phyloP scores from a whole-genome alignment of 92 coral and sea anemone genomes.

The Scolanthus callimorphus region DNA sequence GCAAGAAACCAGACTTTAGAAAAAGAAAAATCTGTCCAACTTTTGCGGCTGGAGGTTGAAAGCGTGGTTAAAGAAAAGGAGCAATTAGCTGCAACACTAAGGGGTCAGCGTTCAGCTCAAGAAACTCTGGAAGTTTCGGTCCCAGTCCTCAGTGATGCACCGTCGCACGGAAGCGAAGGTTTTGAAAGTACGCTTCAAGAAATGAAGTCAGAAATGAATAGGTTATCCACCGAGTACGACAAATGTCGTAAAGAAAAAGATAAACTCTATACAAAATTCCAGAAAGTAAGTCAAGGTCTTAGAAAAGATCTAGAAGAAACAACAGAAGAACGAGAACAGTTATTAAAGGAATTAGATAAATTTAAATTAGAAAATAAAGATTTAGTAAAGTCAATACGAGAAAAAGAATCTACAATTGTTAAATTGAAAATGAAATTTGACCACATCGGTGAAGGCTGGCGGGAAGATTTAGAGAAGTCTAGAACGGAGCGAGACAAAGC shows the following conservation, averaged over 20 bases:
- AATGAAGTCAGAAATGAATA: slow-evolving; percentile 72
- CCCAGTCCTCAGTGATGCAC: slow-evolving; percentile 9
- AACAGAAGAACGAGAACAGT: slow-evolving; percentile 57
- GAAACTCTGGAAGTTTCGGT: slow-evolving; percentile 14
- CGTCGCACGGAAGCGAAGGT: slow-evolving; percentile 21
- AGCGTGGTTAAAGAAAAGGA: slow-evolving; percentile 76
- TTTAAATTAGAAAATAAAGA: slow-evolving; percentile 54
- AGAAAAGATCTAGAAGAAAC: slow-evolving; percentile 78
- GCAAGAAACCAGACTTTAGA: slow-evolving; percentile 65
- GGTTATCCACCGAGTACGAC: slow-evolving; percentile 60
- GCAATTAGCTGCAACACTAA: slow-evolving; percentile 44
- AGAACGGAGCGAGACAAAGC: slow-evolving; percentile 70
- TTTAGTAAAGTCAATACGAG: slow-evolving; percentile 50
- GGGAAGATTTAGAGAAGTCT: slow-evolving; percentile 81
- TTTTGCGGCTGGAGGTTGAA: slow-evolving; percentile 67
- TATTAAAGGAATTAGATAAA: slow-evolving; percentile 60
- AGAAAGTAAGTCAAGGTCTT: slow-evolving; percentile 52
- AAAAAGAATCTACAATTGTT: slow-evolving; percentile 68
- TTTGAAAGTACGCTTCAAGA: slow-evolving; percentile 61
- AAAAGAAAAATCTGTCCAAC: slow-evolving; percentile 72
- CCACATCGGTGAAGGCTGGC: slow-evolving; percentile 92
- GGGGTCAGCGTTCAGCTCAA: slow-evolving; percentile 36
- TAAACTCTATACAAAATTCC: slow-evolving; percentile 63
- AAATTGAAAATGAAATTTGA: slow-evolving; percentile 83
- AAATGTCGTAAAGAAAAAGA: slow-evolving; percentile 76